Base-by-base conservation (phyloP, 2,113 vertebrate species). In the Nestor notabilis region DNA sequence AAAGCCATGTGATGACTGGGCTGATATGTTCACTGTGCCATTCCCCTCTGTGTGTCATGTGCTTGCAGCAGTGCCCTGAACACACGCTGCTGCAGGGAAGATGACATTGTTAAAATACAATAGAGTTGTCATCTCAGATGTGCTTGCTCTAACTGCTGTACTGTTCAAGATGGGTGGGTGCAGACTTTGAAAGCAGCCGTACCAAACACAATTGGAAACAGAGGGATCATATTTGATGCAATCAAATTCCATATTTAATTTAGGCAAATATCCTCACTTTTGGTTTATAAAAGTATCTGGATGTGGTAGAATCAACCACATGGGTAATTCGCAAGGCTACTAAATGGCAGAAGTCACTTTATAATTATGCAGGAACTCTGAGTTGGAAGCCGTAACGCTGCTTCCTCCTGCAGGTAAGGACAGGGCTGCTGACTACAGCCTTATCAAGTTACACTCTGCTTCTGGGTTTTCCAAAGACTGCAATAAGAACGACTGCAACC, bases 381-480 rank as follows among this genome's bases (percentile, higher is more conserved):
- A 70, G 50, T 35, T 1, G 1, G 28, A 60, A 69, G 19, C 16
- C 1, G 1, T 77, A 37, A 53, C 60, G 3, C 47, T 82, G 31
- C 79, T 78, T 83, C 47, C 37, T 93, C 13, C 39, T 71, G 35
- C 13, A 33, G 55, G 18, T 23, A 29, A 66, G 64, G 61, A 33
- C 0, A 0, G 7, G 18, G 50, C n/a, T 70, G 64, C n/a, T 52
- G 33, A 20, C 17, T 11, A 5, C 55, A 63, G 28, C 13, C 24
- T 80, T 37, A 1, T 16, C 0, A 1, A 3, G 1, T 68, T 56
- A 23, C 17, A 13, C 27, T 1, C n/a, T 52, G 15, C 9, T 55
- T 12, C 41, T 76, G 71, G 35, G 23, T 35, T 82, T 79, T 89
- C 60, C 69, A 37, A 41, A 37, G 13, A 17, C 13, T 61, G 16